Evolutionary conservation across 2,888 invertebrate genomes (phyloP), one percentile per base, ranked within the genome.

Genomic region (Protodeltote pygarga): DNA sequence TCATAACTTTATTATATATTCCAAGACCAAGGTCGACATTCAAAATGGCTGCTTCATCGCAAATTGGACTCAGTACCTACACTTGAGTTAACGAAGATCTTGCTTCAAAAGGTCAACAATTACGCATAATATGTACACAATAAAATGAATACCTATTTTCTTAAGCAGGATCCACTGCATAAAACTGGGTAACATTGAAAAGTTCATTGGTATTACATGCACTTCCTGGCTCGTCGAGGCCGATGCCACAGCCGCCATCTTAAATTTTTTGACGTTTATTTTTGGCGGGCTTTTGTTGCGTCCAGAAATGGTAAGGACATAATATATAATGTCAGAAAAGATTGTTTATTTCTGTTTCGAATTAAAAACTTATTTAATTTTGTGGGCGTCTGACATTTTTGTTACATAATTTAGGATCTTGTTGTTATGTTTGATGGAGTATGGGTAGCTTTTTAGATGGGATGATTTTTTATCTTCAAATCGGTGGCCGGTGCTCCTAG

Each of bases 181-280:
- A 75, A 74, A 82, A 87, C 75, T 80, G 82, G 89, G 82, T 89
- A 89, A 79, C 91, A 91, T 89, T 92, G 91, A 91, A 84, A 73
- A 88, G 91, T 89, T 92, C 91, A 73, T 91, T 92, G 91, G 78
- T 91, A 92, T 91, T 91, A 87, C 70, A 76, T 85, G 87, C 88
- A 90, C 91, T 92, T 92, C 91, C 91, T 91, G 82, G 69, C 74
- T 68, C 25, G 29, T 21, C 87, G 89, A 89, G 91, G 91, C 72
- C 89, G 71, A 71, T n/a, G 68, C 76, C 76, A 74, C 78, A 69
- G 68, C 81, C 57, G 89, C 89, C 89, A 89, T 89, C 78, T 89
- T 90, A 74, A 44, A 78, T 81, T 87, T 86, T 87, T 87, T 87
- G 88, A 89, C 83, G 87, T 90, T 90, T 91, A 89, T 91, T 91